These are phyloP conservation scores for Lepidotrigona ventralis DNA, from an alignment of 1,140 invertebrate genomes.

Conservation along the genomic window DNA sequence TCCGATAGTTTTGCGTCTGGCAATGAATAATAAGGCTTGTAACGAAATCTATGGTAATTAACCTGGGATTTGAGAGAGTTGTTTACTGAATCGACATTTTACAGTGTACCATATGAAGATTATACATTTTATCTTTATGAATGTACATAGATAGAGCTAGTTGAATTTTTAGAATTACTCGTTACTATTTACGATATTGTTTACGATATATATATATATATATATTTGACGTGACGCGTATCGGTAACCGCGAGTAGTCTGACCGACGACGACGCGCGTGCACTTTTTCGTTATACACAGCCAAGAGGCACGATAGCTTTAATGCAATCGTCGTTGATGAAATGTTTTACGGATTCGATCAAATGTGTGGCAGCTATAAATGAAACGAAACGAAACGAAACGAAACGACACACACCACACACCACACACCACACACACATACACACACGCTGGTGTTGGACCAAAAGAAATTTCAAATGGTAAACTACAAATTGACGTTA, in stretches of 20 bases:
- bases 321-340: constrained; percentile 20
- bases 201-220: constrained; percentile 48
- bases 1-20: not conserved
- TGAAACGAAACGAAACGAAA: constrained; percentile 3
- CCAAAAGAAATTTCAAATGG: not conserved
- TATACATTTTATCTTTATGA: constrained; percentile 1
- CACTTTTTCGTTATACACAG: constrained; percentile 27
- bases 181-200: constrained; percentile 30
- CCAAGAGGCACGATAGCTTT: constrained; percentile 11
- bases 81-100: not conserved
- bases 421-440: too few relatives aligned
- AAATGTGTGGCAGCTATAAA: constrained; percentile 38
- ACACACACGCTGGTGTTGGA: not conserved
- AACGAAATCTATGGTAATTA: not conserved
- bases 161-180: constrained; percentile 35
- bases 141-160: constrained; percentile 40
- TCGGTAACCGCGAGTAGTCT: not conserved
- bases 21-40: not conserved
- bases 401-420: not conserved
- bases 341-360: constrained; percentile 21
- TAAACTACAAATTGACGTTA: not conserved
- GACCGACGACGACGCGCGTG: not conserved
- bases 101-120: constrained; percentile 4
- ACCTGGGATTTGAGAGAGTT: not conserved
- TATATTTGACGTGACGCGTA: constrained; percentile 22